Evolutionary conservation across 2,797 vertebrate species (phyloP).

Genomic region (Acanthurus tractus): DNA sequence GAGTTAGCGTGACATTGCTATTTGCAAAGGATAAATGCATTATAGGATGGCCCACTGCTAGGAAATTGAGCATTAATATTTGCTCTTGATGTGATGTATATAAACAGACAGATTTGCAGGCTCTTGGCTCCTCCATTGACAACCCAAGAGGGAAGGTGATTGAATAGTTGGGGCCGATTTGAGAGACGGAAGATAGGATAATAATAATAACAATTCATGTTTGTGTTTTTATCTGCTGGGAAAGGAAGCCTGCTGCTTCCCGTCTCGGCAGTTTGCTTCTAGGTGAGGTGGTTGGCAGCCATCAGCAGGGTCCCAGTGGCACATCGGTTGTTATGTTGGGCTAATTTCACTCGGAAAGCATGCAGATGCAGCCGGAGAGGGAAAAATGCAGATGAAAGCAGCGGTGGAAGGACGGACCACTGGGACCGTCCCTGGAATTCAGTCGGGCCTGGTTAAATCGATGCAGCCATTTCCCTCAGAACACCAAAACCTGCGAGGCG

Average conservation of each 20-base stretch:
- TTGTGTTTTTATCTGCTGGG: slow-evolving; percentile 76
- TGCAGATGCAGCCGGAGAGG: slow-evolving; percentile 69
- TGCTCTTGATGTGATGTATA: slow-evolving; percentile 83
- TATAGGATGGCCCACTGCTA: slow-evolving; percentile 81
- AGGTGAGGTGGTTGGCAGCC: slow-evolving; percentile 68
- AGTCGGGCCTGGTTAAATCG: slow-evolving; percentile 67
- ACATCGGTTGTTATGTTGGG: slow-evolving; percentile 69
- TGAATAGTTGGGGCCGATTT: slow-evolving; percentile 54
- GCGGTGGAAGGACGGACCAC: slow-evolving; percentile 62
- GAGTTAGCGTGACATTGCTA: slow-evolving; percentile 85
- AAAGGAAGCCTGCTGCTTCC: slow-evolving; percentile 71
- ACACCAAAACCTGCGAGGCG: slow-evolving; percentile 61
- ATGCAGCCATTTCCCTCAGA: slow-evolving; percentile 65
- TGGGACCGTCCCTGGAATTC: slow-evolving; percentile 63
- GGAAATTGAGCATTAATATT: slow-evolving; percentile 86
- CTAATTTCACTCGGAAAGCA: slow-evolving; percentile 77
- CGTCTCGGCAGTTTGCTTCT: slow-evolving; percentile 57
- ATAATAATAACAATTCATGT: slow-evolving; percentile 77
- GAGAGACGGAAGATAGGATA: slow-evolving; percentile 63
- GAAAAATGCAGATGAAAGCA: slow-evolving; percentile 76
- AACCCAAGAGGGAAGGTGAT: slow-evolving; percentile 56
- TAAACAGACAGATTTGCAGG: slow-evolving; percentile 80
- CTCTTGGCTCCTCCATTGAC: slow-evolving; percentile 73
- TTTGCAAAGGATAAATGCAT: slow-evolving; percentile 86
- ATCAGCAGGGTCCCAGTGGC: slow-evolving; percentile 69